Base-by-base conservation (phyloP, 1,140 invertebrate species). In the Leptinotarsa texana region DNA sequence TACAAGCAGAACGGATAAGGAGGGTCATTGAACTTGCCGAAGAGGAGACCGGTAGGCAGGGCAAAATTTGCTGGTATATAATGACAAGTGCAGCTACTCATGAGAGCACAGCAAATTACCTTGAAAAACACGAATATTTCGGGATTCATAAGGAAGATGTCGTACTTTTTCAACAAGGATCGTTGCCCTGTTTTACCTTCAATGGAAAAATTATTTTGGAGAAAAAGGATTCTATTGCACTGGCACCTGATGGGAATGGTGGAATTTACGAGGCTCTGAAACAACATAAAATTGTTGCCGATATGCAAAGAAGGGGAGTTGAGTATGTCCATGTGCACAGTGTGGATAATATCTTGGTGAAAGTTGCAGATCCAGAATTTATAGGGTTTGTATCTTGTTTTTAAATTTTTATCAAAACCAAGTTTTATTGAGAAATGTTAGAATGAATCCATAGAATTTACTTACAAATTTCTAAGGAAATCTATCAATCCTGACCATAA, bases 301-400 rank as follows among this genome's bases (percentile, higher is more conserved):
- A 98, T 81, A 94, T 99, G 89, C 84, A 90, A 63, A 87, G 85
- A 42, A 89, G 95, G 74, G 94, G 94, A 4, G 91, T 99, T 18
- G 87, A 93, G 78, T 97, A 97, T 85, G 84, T 99, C 13, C 98
- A 99, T 85, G 96, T 95, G 4, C 98, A 99, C 88, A 98, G 97
- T 80, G 98, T 99, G 15, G 98, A 99, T 85, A 99, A 99, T 86
- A 98, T 99, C 76, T 88, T 99, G 8, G 95, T 98, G 15, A 98
- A 97, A 91, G 95, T 99, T 74, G 98, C 96, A 0, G 98, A 99
- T 90, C 98, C 98, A 1, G 88, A 94, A 17, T 99, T 99, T 84
- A 91, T 99, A 80, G 98, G 98, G 27, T 73, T 4, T 63, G 71
- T 65, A 51, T 70, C 17, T 42, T 42, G 3, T 42, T 42, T 11